Evolutionary conservation across 1,140 invertebrate species (phyloP).

Genomic region (Euura saliciscinereae): DNA sequence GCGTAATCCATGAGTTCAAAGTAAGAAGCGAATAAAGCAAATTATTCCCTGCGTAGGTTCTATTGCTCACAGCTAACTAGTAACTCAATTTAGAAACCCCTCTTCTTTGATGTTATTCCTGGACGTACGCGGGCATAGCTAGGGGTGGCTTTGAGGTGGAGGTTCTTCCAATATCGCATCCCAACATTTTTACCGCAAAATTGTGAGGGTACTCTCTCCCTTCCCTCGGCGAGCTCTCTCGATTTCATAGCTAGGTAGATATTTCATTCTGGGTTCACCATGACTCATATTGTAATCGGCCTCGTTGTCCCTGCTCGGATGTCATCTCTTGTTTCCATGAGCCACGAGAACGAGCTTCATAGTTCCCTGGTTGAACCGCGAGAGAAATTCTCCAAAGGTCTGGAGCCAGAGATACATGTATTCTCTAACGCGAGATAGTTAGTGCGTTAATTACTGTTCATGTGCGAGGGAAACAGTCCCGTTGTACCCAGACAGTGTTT

Average conservation of each 20-base stretch:
- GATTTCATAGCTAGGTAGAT: too few relatives aligned
- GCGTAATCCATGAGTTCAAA: background rate
- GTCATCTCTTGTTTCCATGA: too few relatives aligned
- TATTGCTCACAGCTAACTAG: background rate
- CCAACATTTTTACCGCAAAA: background rate
- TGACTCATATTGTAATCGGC: too few relatives aligned
- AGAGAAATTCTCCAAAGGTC: background rate
- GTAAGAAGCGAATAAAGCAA: background rate
- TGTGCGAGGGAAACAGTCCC: background rate
- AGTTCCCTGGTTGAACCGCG: background rate
- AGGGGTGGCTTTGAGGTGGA: background rate
- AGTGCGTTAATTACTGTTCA: conserved; percentile 3
- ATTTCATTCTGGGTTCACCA: too few relatives aligned
- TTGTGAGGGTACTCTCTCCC: background rate
- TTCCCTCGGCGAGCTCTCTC: too few relatives aligned
- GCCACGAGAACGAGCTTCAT: too few relatives aligned
- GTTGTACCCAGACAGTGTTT: background rate
- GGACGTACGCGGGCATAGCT: background rate
- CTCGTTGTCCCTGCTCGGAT: too few relatives aligned
- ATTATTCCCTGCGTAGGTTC: background rate
- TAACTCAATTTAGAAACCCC: background rate
- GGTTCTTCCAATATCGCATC: background rate
- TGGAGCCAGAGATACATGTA: background rate
- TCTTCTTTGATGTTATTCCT: background rate
- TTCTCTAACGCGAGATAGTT: background rate